Evolutionary conservation across 30 jellyfish, hydroid and myxozoan genomes (phyloP).

Genomic region (Morbakka virulenta): DNA sequence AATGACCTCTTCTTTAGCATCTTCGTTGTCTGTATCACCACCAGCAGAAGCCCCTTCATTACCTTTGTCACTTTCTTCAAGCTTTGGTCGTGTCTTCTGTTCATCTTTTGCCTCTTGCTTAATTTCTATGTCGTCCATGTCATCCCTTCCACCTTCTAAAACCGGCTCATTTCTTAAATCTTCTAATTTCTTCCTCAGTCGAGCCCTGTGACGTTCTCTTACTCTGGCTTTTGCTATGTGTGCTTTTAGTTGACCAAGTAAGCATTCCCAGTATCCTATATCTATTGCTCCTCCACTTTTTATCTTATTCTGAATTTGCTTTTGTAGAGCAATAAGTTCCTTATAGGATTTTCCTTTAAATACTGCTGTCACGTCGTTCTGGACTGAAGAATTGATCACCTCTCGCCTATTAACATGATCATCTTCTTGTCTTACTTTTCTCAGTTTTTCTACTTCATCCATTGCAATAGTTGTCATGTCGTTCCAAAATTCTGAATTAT

Average conservation of each 20-base stretch:
- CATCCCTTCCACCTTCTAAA: too few relatives aligned
- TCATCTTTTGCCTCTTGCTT: not conserved
- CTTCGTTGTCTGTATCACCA: not conserved
- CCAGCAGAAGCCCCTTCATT: not conserved
- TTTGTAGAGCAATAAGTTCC: constrained; percentile 79
- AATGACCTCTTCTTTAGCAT: constrained; percentile 2
- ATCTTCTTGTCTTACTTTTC: constrained; percentile 50
- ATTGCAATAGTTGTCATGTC: constrained; percentile 83
- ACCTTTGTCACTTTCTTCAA: constrained; percentile 11
- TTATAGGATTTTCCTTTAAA: constrained; percentile 82
- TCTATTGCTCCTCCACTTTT: constrained; percentile 96
- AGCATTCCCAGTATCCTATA: constrained; percentile 98
- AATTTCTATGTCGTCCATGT: not conserved
- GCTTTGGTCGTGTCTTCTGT: not conserved
- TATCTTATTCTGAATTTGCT: constrained; percentile 74
- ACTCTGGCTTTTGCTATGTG: constrained; percentile 85
- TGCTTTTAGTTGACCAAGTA: constrained; percentile 82
- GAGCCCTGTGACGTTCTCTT: constrained; percentile 82
- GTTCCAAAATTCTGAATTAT: constrained; percentile 90
- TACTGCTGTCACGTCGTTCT: constrained; percentile 61
- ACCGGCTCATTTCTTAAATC: constrained; percentile 73
- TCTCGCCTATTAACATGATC: constrained; percentile 71
- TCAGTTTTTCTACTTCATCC: constrained; percentile 74
- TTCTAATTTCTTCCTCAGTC: constrained; percentile 60
- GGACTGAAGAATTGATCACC: constrained; percentile 88